These are phyloP conservation scores for Cerastis rubricosa DNA, from an alignment of 2,888 invertebrate genomes.

Conservation along the genomic window DNA sequence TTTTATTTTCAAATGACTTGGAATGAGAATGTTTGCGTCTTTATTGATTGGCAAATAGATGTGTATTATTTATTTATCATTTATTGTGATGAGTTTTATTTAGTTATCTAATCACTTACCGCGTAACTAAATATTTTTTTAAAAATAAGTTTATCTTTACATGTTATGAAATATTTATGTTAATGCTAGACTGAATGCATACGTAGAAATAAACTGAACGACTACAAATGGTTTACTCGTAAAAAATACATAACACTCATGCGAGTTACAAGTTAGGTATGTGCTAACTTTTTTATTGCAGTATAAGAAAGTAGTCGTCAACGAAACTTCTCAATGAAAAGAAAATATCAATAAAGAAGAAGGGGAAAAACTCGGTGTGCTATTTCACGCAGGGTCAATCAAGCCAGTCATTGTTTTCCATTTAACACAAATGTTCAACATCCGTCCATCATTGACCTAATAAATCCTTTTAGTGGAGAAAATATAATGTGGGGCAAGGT, in stretches of 20 bases:
- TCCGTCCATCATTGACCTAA: slow-evolving; percentile 79
- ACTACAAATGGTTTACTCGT: slow-evolving; percentile 22
- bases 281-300: slow-evolving; percentile 37
- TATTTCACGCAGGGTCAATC: slow-evolving; percentile 57
- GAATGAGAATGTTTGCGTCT: not conserved
- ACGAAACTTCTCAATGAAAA: slow-evolving; percentile 48
- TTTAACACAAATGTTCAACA: slow-evolving; percentile 69
- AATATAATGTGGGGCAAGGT: slow-evolving; percentile 87
- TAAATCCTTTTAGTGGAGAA: slow-evolving; percentile 77
- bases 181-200: not conserved
- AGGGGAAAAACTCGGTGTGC: slow-evolving; percentile 20
- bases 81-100: not conserved
- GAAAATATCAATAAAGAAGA: slow-evolving; percentile 53
- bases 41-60: not conserved
- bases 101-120: not conserved
- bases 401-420: slow-evolving; percentile 69
- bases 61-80: too few relatives aligned
- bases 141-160: not conserved
- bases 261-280: slow-evolving; percentile 3
- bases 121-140: not conserved
- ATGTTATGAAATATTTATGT: not conserved
- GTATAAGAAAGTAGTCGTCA: slow-evolving; percentile 19
- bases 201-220: slow-evolving; percentile 16
- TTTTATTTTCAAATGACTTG: not conserved
- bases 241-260: slow-evolving; percentile 25